A percentile compares a stretch with the other conserved stretches of the same genome.
Evolutionary conservation across 2,797 vertebrate species (phyloP).

Genomic region (Epinephelus coioides): DNA sequence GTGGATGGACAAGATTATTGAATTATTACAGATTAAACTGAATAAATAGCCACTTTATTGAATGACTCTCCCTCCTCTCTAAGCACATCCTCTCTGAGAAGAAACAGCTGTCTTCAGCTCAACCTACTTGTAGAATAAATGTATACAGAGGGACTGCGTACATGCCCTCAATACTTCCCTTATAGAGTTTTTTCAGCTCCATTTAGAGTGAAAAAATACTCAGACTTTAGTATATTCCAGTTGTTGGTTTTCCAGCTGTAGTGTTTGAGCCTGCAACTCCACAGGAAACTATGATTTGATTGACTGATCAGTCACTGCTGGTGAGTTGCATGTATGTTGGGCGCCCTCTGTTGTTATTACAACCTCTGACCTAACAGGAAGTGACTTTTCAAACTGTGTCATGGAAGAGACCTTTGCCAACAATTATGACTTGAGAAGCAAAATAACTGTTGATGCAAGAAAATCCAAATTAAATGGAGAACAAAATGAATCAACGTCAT

Average conservation of each 20-base stretch:
- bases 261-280: background rate
- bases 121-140: background rate
- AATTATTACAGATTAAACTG: background rate
- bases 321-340: background rate
- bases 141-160: background rate
- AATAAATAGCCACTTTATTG: background rate
- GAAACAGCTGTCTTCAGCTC: constrained; percentile 4
- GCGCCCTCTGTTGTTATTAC: constrained; percentile 17
- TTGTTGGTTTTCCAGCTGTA: background rate
- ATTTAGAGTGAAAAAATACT: background rate
- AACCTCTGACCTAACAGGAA: constrained; percentile 59
- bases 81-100: background rate
- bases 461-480: background rate
- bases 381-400: constrained; percentile 29
- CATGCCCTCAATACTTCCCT: background rate
- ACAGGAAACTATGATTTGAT: constrained; percentile 6
- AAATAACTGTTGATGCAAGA: background rate
- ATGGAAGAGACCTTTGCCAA: constrained; percentile 1
- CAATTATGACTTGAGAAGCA: constrained; percentile 1
- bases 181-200: background rate
- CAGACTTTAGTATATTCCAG: too few relatives aligned
- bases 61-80: background rate
- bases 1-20: background rate
- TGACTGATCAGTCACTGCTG: background rate
- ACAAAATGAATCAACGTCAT: background rate